Conservation (phyloP, 1,140 invertebrate species). For the Notospermus geniculatus region DNA sequence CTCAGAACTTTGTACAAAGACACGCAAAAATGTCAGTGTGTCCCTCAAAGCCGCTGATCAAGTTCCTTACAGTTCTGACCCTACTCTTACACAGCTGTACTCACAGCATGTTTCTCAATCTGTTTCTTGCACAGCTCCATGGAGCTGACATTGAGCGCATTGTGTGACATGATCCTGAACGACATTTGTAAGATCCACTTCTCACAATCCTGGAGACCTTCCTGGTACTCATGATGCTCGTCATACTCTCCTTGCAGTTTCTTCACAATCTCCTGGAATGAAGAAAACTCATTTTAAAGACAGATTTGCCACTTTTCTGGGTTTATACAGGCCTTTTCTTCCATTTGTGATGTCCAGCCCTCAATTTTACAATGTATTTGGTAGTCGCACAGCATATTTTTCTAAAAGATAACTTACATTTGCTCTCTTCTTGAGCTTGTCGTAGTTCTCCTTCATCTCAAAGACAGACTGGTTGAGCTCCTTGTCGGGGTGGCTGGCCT, state of each 20-base stretch:
- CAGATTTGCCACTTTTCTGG: no score
- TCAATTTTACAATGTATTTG: no score
- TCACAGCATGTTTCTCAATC: constrained; percentile 64
- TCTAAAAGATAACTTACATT: not conserved
- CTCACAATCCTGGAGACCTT: constrained; percentile 86
- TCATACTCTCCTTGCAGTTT: constrained; percentile 41
- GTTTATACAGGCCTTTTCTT: no score
- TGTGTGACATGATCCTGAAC: constrained; percentile 94
- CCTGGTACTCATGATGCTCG: constrained; percentile 83
- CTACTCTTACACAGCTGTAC: no score
- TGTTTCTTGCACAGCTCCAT: constrained; percentile 90
- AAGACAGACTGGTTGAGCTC: constrained; percentile 3
- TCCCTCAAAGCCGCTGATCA: no score
- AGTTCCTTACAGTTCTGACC: no score
- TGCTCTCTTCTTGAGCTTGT: not conserved
- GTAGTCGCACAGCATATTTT: no score
- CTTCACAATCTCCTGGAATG: constrained; percentile 38
- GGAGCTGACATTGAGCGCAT: constrained; percentile 82
- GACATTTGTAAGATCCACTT: constrained; percentile 94
- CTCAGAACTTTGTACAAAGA: no score
- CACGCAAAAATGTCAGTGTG: no score
- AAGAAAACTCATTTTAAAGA: no score
- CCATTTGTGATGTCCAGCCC: no score
- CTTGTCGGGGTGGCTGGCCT: constrained; percentile 3
- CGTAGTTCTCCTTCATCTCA: constrained; percentile 6